Evolutionary conservation across 1,140 invertebrate species (phyloP).

Genomic region (Nasonia longicornis): DNA sequence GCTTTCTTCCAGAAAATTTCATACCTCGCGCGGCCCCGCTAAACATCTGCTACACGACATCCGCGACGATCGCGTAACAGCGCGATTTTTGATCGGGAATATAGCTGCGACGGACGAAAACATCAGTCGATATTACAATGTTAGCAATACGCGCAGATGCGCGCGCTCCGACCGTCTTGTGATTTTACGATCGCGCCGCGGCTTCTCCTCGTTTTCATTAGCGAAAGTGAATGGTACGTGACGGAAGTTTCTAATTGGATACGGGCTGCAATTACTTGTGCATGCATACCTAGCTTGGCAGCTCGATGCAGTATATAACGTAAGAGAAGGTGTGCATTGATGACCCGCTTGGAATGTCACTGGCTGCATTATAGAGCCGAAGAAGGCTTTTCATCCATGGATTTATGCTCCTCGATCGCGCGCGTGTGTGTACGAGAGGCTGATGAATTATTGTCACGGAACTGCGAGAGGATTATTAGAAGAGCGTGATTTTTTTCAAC

Average conservation of each 20-base stretch:
- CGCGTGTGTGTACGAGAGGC: no score
- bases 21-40: background rate
- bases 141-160: background rate
- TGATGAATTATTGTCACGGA: no score
- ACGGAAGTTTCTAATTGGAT: constrained; percentile 59
- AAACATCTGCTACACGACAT: no score
- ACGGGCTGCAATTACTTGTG: constrained; percentile 46
- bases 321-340: constrained; percentile 30
- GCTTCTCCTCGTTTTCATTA: constrained; percentile 61
- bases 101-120: no score
- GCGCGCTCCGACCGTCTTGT: constrained; percentile 38
- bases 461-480: no score
- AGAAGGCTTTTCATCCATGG: no score
- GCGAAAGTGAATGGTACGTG: constrained; percentile 67
- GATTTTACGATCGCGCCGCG: constrained; percentile 49
- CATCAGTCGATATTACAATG: background rate
- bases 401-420: no score
- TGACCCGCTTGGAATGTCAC: background rate
- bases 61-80: background rate
- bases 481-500: no score
- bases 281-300: background rate
- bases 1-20: constrained; percentile 51
- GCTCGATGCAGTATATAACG: constrained; percentile 38
- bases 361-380: no score
- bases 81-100: background rate